These are phyloP conservation scores for Trachops cirrhosus DNA, from an alignment of 2,797 vertebrate genomes.

Conservation along the genomic window DNA sequence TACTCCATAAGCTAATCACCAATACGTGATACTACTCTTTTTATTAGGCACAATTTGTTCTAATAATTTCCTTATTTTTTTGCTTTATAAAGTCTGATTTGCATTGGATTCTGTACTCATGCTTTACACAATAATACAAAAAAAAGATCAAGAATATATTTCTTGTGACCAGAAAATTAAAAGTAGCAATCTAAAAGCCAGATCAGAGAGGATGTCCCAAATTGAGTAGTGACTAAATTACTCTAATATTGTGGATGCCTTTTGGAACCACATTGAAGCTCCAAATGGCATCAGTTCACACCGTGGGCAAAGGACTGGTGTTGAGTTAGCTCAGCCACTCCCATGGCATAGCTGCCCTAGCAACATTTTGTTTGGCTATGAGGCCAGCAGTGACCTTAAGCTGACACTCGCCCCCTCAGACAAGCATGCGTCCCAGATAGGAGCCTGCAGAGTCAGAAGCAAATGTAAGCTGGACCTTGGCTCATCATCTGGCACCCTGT, in stretches of 20 bases:
- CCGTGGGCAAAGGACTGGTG: not conserved
- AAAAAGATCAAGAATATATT: not conserved
- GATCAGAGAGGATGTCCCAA: not conserved
- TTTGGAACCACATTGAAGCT: not conserved
- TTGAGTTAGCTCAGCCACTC: not conserved
- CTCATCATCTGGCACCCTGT: not conserved
- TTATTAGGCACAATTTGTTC: not conserved
- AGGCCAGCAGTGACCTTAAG: not conserved
- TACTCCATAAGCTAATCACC: not conserved
- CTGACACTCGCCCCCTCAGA: not conserved
- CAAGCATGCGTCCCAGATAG: not conserved
- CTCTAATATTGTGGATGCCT: not conserved
- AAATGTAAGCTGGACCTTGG: not conserved
- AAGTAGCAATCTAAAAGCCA: not conserved
- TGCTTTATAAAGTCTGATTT: not conserved
- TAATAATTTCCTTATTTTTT: not conserved
- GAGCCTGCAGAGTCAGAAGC: not conserved
- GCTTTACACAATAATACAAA: not conserved
- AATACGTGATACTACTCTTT: not conserved
- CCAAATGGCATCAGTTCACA: not conserved
- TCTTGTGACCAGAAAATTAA: not conserved
- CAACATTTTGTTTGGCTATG: not conserved
- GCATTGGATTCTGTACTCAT: not conserved
- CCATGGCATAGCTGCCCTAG: rapidly evolving
- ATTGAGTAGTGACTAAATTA: not conserved